Percentiles rank a stretch among this genome's conserved stretches.
Conservation (phyloP, 2,113 vertebrate species). For the Mohoua ochrocephala region DNA sequence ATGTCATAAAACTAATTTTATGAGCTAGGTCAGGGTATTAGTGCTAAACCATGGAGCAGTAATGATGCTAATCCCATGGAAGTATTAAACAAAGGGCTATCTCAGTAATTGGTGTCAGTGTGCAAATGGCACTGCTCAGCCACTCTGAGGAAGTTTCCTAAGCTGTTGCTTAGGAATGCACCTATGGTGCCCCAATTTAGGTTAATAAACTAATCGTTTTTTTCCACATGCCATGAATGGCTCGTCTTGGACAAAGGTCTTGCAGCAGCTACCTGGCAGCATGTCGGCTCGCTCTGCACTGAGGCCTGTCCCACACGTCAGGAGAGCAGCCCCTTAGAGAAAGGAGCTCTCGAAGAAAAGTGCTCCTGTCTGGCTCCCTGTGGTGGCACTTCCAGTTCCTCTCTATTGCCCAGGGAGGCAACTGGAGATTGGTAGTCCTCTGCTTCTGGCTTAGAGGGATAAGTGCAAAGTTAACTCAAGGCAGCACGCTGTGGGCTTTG, state of each 20-base stretch:
- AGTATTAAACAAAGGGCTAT: conserved; percentile 36
- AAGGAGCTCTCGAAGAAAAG: neutral
- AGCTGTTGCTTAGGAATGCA: conserved; percentile 26
- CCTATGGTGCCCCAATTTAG: neutral
- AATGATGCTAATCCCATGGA: conserved; percentile 30
- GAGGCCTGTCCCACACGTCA: rapidly evolving
- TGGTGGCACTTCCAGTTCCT: neutral
- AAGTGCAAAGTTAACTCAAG: neutral
- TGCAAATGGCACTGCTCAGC: neutral
- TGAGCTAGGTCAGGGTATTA: conserved; percentile 15
- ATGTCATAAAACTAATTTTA: conserved; percentile 58
- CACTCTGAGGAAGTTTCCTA: neutral
- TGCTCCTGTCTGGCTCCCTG: neutral
- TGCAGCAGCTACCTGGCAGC: neutral
- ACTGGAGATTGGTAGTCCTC: neutral
- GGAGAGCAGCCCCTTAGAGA: neutral
- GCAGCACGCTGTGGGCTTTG: neutral
- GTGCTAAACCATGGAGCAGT: conserved; percentile 22
- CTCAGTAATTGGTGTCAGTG: conserved; percentile 42
- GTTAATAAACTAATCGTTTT: conserved; percentile 45
- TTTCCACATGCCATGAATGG: neutral
- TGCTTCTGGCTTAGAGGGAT: neutral
- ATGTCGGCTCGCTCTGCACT: rapidly evolving
- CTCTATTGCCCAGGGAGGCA: neutral
- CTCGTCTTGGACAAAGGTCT: neutral